Evolutionary conservation across 2,797 vertebrate genomes (phyloP).

Genomic region (Gobionotothen gibberifrons): DNA sequence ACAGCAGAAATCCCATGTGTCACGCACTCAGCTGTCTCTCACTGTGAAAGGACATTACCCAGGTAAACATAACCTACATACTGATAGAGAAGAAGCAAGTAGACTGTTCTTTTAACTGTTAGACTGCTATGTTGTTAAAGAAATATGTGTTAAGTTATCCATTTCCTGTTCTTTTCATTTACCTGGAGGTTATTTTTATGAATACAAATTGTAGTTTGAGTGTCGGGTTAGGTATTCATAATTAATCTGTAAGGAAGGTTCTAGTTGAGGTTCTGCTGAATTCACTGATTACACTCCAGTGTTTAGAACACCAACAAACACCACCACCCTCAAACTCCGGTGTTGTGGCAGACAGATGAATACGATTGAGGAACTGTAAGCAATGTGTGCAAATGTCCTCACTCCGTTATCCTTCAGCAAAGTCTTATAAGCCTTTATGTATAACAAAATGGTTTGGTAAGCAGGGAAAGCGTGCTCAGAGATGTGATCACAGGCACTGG

Average conservation of each 20-base stretch:
- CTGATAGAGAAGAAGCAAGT: not conserved
- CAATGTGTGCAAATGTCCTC: not conserved
- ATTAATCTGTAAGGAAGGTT: not conserved
- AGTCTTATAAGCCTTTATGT: not conserved
- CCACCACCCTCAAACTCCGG: not conserved
- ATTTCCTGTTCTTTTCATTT: not conserved
- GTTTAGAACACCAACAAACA: not conserved
- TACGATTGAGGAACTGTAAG: not conserved
- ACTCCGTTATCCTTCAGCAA: conserved; percentile 2
- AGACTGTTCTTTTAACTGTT: not conserved
- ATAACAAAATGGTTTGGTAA: not conserved
- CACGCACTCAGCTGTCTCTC: not conserved
- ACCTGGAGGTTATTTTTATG: not conserved
- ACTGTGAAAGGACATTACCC: not conserved
- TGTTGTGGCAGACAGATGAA: not conserved
- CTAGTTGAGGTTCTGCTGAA: not conserved
- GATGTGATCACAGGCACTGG: conserved; percentile 1
- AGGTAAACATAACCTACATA: not conserved
- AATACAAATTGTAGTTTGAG: not conserved
- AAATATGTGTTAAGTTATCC: not conserved
- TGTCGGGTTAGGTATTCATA: not conserved
- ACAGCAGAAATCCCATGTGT: not conserved
- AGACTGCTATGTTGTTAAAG: not conserved
- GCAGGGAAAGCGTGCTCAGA: not conserved
- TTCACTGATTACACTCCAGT: not conserved